Percentiles rank a stretch among this genome's conserved stretches.
Evolutionary conservation across 2,113 vertebrate species (phyloP).

Genomic region (Epinephelus lanceolatus): DNA sequence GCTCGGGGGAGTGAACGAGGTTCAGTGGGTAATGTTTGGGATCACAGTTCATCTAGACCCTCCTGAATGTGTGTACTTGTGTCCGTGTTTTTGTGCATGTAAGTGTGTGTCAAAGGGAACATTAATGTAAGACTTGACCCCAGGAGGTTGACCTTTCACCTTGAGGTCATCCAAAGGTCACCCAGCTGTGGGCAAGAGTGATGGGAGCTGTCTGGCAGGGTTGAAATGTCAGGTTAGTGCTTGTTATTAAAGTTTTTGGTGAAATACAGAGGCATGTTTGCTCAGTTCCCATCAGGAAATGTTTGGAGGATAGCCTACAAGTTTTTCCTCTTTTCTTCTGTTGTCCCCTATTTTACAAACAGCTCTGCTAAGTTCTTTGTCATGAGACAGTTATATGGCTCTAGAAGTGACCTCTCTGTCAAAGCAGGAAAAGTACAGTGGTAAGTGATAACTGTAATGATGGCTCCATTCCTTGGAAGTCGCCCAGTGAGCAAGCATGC

Average conservation of each 20-base stretch:
- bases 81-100: not conserved
- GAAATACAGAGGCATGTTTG: conserved; percentile 20
- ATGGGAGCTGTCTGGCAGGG: conserved; percentile 48
- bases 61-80: conserved; percentile 27
- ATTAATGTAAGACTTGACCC: conserved; percentile 60
- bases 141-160: conserved; percentile 41
- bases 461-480: not conserved
- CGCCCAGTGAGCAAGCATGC: not conserved
- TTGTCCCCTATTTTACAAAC: not conserved
- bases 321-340: not conserved
- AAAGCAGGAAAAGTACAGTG: not conserved
- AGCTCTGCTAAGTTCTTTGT: not conserved
- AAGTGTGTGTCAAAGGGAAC: conserved; percentile 48
- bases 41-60: conserved; percentile 60
- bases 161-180: conserved; percentile 36
- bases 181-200: conserved; percentile 53
- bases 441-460: not conserved
- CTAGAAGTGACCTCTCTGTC: not conserved
- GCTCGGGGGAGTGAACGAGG: conserved; percentile 38
- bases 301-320: not conserved
- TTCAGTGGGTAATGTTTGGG: conserved; percentile 53
- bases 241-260: conserved; percentile 30
- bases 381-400: not conserved
- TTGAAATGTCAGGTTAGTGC: conserved; percentile 29
- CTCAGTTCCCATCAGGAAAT: not conserved